Base-by-base conservation (phyloP, 1,140 invertebrate species). In the Propsilocerus akamusi region DNA sequence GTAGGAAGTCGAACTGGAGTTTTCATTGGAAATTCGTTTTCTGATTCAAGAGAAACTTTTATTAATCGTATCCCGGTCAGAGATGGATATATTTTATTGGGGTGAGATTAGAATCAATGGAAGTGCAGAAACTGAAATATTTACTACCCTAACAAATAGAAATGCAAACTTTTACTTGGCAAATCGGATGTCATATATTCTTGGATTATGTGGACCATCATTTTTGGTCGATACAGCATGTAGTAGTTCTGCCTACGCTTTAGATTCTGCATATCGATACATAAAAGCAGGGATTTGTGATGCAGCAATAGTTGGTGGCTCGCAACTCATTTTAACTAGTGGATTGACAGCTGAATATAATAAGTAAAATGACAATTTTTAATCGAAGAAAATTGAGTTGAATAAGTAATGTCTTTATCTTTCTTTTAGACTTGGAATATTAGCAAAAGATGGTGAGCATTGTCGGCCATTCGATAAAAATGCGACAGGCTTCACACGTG, bases 381-480 rank as follows among this genome's bases (percentile, higher is more conserved):
- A n/a, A n/a, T n/a, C n/a, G n/a, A n/a, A n/a, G n/a, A n/a, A n/a
- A n/a, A n/a, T n/a, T n/a, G n/a, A n/a, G n/a, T n/a, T n/a, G n/a
- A n/a, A n/a, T 37, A 25, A 41, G 2, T 24, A 28, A 14, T 11
- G 51, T 49, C 20, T 25, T 10, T 23, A 26, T 26, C 5, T 8
- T 26, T 23, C 25, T 10, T 7, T 14, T 54, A 81, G 81, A 57
- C 70, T 87, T 63, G 88, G 88, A 41, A 91, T 97, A 57, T 64
- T 97, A 8, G 84, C 87, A 1, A 58, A 69, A 1, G 86, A 95
- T 53, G 93, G 94, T 6, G 23, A n/a, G n/a, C 74, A 69, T 37
- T 96, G 90, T 63, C 90, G 91, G 62, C 80, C 81, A 26, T 97
- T 97, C 61, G 93, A 97, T 66, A 77, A 80, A 48, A 73, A 76